Base-by-base conservation (phyloP, 2,113 vertebrate genomes). In the Polypterus bichir region DNA sequence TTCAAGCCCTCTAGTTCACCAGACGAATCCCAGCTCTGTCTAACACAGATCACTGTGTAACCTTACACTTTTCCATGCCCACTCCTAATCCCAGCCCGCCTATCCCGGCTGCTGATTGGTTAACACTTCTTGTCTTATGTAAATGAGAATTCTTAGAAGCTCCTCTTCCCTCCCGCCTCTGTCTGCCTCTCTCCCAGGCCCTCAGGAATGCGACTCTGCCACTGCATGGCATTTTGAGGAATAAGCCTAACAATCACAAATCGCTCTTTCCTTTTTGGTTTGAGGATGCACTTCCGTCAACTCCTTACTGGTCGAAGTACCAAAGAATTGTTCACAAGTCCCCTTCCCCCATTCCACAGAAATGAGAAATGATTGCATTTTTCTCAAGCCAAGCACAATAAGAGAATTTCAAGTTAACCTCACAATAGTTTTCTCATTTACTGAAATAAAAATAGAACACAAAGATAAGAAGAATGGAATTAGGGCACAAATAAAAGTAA, bases 41-140 rank as follows among this genome's bases (percentile, higher is more conserved):
- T 59, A 48, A 64, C 65, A 57, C 65, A 68, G 62, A 71, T 69
- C 66, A 69, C 59, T 51, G 51, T 44, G 83, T 73, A 85, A 85
- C 66, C 68, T 47, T 69, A 84, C 74, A 82, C 80, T 68, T 70
- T 66, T 27, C 77, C 75, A 57, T 73, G 71, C 79, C 82, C 77
- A 80, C 72, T 64, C 63, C 75, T 69, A 69, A 70, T 75, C 74
- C 76, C 74, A 69, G 76, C 68, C 70, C 70, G 76, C 73, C 76
- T 61, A 44, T 72, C 61, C 68, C 64, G 44, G 62, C 63, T 49
- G 58, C 62, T 63, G 72, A 81, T 78, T 83, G 79, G 80, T 70
- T 49, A 47, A 59, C 53, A 61, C 57, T 59, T 63, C 67, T 72
- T 70, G 77, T 77, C 69, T 79, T 76, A 82, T 82, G 76, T 72